A percentile compares a stretch with the other conserved stretches of the same genome.
These are phyloP conservation scores for Chaetops frenatus DNA, from an alignment of 2,113 vertebrate genomes.

Conservation along the genomic window DNA sequence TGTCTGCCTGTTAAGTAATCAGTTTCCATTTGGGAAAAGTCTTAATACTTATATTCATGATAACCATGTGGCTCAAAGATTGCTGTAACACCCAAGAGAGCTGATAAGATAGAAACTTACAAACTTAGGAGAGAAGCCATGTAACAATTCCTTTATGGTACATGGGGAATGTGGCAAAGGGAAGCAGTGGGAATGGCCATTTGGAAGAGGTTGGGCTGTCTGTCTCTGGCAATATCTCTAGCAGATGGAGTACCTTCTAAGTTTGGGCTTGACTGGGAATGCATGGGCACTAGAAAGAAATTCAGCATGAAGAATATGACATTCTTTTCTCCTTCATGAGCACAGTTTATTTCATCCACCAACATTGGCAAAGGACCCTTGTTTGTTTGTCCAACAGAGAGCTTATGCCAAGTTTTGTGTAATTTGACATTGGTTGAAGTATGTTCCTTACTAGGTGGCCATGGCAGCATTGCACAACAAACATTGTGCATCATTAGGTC, in stretches of 20 bases:
- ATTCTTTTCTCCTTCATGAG: background rate
- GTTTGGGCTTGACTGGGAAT: background rate
- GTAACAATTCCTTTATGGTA: background rate
- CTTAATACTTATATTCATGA: background rate
- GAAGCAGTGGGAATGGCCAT: background rate
- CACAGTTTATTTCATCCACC: background rate
- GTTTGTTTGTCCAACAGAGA: background rate
- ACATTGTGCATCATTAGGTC: background rate
- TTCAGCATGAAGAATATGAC: background rate
- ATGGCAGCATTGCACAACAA: constrained; percentile 29
- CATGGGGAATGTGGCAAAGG: background rate
- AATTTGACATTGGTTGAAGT: background rate
- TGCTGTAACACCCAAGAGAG: background rate
- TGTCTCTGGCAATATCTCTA: background rate
- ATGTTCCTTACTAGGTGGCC: background rate
- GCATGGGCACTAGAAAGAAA: background rate
- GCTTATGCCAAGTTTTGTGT: background rate
- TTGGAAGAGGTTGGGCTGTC: background rate
- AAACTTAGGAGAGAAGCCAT: background rate
- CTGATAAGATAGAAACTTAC: background rate
- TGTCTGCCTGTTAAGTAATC: background rate
- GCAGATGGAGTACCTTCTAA: background rate
- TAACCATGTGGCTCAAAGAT: background rate
- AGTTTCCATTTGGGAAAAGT: background rate
- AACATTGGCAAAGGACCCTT: background rate